Evolutionary conservation across 1,140 invertebrate genomes (phyloP), one percentile per base, ranked within the genome.

Genomic region (Neoseiulus cucumeris): DNA sequence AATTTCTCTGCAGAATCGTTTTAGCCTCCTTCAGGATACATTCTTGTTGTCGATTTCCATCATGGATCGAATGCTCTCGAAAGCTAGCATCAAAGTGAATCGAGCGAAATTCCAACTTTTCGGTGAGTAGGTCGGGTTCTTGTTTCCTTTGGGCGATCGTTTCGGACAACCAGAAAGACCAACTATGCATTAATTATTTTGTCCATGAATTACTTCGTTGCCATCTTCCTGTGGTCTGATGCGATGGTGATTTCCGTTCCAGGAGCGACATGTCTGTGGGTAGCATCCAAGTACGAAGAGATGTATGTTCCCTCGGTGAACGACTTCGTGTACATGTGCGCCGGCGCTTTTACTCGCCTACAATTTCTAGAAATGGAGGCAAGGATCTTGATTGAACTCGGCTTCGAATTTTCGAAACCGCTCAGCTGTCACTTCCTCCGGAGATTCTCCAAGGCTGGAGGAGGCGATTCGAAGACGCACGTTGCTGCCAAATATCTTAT

Each of bases 271-370:
- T 97, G 81, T 86, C 91, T 69, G 84, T 97, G 33, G 33, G 9
- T 9, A 66, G 91, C 93, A 12, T 84, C 85, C 69, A 98, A 97
- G 75, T 96, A 92, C 72, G 93, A 97, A 77, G 93, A 98, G 78
- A 87, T 93, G 72, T 90, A 86, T 71, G 81, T 85, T 5, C 91
- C 91, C 1, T 86, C 89, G 65, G 81, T 95, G 30, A 77, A 76
- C 1, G 91, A 97, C 75, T 96, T 93, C 79, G 85, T 91, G 6
- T 93, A 87, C 72, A 88, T 96, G 44, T 89, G 90, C 18, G 91
- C 92, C 75, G 84, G 91, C 74, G 84, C 89, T 0, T 96, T 90
- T 72, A 82, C 81, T 0, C 86, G 84, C 70, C 71, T 77, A 7
- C 85, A 95, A 70, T 84, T 97, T 42, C 75, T 86, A 18, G 76